phyloP scores from a whole-genome alignment of 2,888 invertebrate species.

The Nysson spinosus region DNA sequence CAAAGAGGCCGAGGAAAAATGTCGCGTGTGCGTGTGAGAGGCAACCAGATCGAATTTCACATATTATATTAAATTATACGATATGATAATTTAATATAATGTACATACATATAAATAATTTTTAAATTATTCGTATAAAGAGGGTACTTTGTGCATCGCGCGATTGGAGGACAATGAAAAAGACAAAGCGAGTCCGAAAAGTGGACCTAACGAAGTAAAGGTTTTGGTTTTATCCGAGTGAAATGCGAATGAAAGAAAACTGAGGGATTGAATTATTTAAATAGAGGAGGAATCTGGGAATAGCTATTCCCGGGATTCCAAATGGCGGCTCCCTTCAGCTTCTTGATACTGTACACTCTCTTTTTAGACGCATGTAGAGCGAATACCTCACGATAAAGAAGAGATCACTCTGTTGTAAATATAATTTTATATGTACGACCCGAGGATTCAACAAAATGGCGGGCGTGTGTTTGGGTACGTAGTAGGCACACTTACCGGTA shows the following conservation, averaged over 20 bases:
- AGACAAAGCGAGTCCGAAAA: constrained; percentile 6
- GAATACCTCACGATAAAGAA: constrained; percentile 64
- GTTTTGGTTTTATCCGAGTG: too few species aligned
- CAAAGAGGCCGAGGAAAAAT: constrained; percentile 31
- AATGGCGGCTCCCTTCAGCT: constrained; percentile 42
- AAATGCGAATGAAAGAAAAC: constrained; percentile 1
- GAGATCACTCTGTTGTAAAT: constrained; percentile 68
- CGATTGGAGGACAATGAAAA: constrained; percentile 5
- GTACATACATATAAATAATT: constrained; percentile 58
- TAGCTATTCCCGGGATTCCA: neutral
- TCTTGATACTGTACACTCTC: constrained; percentile 56
- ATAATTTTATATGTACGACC: constrained; percentile 66
- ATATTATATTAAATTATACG: too few species aligned
- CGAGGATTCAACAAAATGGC: constrained; percentile 25
- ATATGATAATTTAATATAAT: too few species aligned
- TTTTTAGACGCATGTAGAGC: constrained; percentile 60
- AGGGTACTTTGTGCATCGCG: constrained; percentile 26
- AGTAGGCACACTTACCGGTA: constrained; percentile 29
- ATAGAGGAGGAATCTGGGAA: neutral
- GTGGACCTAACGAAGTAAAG: too few species aligned
- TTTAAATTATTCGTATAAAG: constrained; percentile 60
- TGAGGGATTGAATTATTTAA: constrained; percentile 5
- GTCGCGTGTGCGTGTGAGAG: constrained; percentile 32
- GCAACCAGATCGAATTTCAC: too few species aligned
- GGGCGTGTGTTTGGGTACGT: constrained; percentile 36